These are phyloP conservation scores for Lasius platythorax DNA, from an alignment of 2,888 invertebrate genomes.

Conservation along the genomic window DNA sequence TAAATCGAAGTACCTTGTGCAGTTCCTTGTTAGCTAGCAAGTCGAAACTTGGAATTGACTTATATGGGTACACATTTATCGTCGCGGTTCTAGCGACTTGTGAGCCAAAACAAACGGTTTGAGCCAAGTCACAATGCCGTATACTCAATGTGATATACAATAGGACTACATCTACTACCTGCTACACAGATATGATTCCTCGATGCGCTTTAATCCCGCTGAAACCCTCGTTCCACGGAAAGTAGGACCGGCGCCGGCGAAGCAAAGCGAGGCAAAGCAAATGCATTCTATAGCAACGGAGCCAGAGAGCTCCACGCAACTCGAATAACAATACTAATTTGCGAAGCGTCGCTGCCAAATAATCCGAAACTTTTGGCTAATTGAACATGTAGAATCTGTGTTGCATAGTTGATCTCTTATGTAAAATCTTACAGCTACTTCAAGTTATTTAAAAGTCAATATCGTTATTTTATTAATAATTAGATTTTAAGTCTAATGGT, in stretches of 20 bases:
- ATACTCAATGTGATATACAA: slow-evolving; percentile 60
- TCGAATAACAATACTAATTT: slow-evolving; percentile 72
- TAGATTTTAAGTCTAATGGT: neutral
- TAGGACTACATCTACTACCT: slow-evolving; percentile 65
- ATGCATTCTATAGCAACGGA: slow-evolving; percentile 66
- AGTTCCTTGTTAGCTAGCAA: slow-evolving; percentile 51
- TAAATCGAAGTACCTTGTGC: slow-evolving; percentile 54
- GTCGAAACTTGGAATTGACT: slow-evolving; percentile 69
- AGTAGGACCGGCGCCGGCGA: slow-evolving; percentile 53
- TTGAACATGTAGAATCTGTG: slow-evolving; percentile 53
- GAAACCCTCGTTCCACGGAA: slow-evolving; percentile 60
- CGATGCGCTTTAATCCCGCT: slow-evolving; percentile 74
- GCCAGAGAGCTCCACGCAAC: slow-evolving; percentile 45
- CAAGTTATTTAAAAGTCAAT: neutral
- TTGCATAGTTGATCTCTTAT: slow-evolving; percentile 11
- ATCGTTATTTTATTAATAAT: neutral
- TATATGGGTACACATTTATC: slow-evolving; percentile 62
- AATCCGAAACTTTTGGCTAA: slow-evolving; percentile 43
- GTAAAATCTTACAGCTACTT: neutral
- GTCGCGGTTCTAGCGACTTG: slow-evolving; percentile 58
- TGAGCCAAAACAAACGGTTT: slow-evolving; percentile 70
- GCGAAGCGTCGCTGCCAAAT: slow-evolving; percentile 54
- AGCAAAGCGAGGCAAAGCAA: slow-evolving; percentile 60
- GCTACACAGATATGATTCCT: slow-evolving; percentile 71
- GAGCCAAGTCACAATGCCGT: slow-evolving; percentile 62